A percentile compares a stretch with the other conserved stretches of the same genome.
Conservation (phyloP, 1,140 invertebrate genomes). For the Drosophila sturtevanti region DNA sequence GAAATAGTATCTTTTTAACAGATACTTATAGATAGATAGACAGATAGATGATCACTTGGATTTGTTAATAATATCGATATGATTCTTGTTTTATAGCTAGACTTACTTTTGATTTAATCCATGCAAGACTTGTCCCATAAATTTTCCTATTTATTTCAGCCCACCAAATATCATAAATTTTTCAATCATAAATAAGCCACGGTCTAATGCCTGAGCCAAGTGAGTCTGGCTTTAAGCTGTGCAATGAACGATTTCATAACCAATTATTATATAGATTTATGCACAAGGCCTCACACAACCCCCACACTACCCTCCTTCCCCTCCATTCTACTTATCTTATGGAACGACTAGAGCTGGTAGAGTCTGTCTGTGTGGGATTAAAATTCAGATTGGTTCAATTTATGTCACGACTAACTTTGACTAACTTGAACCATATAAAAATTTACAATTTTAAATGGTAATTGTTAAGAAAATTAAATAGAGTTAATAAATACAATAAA, state of each 20-base stretch:
- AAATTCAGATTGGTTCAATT: slow-evolving; percentile 20
- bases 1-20: too few species aligned
- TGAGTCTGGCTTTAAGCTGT: slow-evolving; percentile 35
- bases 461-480: slow-evolving; percentile 45
- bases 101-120: slow-evolving; percentile 61
- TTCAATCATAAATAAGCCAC: slow-evolving; percentile 53
- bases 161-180: slow-evolving; percentile 70
- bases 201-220: slow-evolving; percentile 38
- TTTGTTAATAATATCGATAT: neutral
- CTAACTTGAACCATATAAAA: slow-evolving; percentile 3
- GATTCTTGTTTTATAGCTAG: neutral
- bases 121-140: slow-evolving; percentile 51
- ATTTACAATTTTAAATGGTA: slow-evolving; percentile 2
- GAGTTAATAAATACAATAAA: slow-evolving; percentile 43
- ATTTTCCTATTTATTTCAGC: slow-evolving; percentile 47
- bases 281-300: slow-evolving; percentile 2
- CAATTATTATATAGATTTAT: slow-evolving; percentile 68
- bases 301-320: too few species aligned
- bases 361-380: neutral
- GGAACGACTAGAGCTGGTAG: neutral
- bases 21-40: too few species aligned
- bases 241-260: slow-evolving; percentile 72
- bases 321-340: neutral
- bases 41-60: too few species aligned
- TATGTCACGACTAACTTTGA: slow-evolving; percentile 33